A percentile compares a stretch with the other conserved stretches of the same genome.
These are phyloP conservation scores for Neosalanx taihuensis DNA, from an alignment of 2,797 vertebrate genomes.

Conservation along the genomic window DNA sequence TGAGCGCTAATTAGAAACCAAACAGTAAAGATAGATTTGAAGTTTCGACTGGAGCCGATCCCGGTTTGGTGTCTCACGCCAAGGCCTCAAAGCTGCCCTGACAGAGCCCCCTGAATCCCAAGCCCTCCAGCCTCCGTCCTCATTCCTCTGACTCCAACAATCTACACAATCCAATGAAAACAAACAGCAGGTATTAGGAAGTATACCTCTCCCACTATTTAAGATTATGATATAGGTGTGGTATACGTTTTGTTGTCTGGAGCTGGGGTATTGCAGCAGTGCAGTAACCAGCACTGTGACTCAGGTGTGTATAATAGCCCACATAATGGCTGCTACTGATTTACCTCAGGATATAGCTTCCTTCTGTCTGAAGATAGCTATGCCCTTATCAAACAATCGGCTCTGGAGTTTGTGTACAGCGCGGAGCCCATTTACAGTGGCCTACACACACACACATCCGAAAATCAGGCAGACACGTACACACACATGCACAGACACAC, in stretches of 20 bases:
- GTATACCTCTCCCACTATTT: not conserved
- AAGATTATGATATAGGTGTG: not conserved
- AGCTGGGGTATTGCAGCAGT: not conserved
- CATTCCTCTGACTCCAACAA: not conserved
- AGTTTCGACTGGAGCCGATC: constrained; percentile 61
- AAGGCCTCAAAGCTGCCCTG: constrained; percentile 50
- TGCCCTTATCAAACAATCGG: not conserved
- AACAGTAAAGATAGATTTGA: constrained; percentile 65
- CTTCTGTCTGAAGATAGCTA: not conserved
- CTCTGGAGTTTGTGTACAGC: not conserved
- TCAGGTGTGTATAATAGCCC: not conserved
- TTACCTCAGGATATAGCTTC: not conserved
- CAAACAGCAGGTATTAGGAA: not conserved
- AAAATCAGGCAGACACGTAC: not conserved
- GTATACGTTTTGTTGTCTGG: not conserved
- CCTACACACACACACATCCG: not conserved
- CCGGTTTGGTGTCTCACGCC: constrained; percentile 47
- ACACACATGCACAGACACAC: not conserved
- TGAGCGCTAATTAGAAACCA: constrained; percentile 64
- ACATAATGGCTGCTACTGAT: not conserved
- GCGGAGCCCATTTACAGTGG: not conserved
- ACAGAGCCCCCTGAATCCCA: constrained; percentile 45
- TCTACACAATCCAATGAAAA: not conserved
- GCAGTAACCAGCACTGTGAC: not conserved
- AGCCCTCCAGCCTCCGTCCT: constrained; percentile 44